Conservation (phyloP, 2,797 vertebrate species). For the Naso thynnoides region DNA sequence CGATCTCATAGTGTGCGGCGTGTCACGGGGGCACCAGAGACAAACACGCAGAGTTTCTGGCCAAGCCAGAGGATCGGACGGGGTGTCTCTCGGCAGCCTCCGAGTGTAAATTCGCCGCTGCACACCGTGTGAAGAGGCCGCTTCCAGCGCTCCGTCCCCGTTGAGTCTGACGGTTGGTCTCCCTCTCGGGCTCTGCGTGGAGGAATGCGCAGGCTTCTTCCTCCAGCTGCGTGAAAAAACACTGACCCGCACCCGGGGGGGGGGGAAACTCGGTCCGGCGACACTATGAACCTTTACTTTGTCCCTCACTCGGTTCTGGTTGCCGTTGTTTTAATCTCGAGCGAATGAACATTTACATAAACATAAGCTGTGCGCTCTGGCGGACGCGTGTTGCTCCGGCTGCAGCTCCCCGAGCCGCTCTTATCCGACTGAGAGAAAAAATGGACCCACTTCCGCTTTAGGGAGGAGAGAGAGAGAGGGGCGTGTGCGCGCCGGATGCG, state of each 20-base stretch:
- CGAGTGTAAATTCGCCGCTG: conserved; percentile 38
- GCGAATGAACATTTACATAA: conserved; percentile 26
- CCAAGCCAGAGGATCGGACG: neutral
- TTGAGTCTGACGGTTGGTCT: neutral
- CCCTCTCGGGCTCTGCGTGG: conserved; percentile 60
- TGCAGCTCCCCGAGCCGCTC: conserved; percentile 86
- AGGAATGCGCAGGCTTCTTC: conserved; percentile 73
- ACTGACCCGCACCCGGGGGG: conserved; percentile 6
- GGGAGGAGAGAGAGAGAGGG: neutral
- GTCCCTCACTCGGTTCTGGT: conserved; percentile 6
- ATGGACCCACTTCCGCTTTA: conserved; percentile 81
- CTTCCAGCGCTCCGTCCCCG: conserved; percentile 47
- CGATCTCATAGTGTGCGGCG: conserved; percentile 27
- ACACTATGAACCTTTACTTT: neutral
- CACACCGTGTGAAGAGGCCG: conserved; percentile 58
- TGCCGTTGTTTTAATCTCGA: conserved; percentile 19
- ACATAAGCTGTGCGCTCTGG: conserved; percentile 36
- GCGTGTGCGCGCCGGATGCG: conserved; percentile 35
- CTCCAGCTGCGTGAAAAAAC: conserved; percentile 23
- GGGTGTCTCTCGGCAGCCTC: neutral
- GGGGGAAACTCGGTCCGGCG: conserved; percentile 11
- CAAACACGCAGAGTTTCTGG: conserved; percentile 1
- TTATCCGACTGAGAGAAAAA: conserved; percentile 83
- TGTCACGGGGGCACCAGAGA: conserved; percentile 33
- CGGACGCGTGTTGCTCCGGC: conserved; percentile 69